Evolutionary conservation across 2,797 vertebrate species (phyloP).

Genomic region (Chelidonichthys spinosus): DNA sequence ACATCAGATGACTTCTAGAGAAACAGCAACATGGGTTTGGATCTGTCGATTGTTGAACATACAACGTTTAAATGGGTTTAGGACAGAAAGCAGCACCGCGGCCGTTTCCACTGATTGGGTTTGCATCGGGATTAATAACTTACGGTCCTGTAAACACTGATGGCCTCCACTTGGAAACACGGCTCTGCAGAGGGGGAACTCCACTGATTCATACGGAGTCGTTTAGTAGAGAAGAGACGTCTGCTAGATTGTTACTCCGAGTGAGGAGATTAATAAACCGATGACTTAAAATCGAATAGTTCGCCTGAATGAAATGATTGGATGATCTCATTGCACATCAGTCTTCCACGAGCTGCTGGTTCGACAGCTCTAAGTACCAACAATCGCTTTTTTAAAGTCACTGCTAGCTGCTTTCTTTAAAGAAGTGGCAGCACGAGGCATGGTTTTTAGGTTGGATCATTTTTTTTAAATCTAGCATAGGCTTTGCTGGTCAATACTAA

Average conservation of each 20-base stretch:
- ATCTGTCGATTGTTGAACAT: too few relatives aligned
- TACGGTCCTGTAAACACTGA: not conserved
- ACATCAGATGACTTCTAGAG: not conserved
- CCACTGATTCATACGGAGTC: too few relatives aligned
- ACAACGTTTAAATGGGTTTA: too few relatives aligned
- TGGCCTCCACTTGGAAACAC: not conserved
- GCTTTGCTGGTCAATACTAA: not conserved
- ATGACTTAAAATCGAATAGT: too few relatives aligned
- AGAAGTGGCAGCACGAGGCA: not conserved
- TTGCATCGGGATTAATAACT: not conserved
- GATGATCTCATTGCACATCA: not conserved
- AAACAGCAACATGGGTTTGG: not conserved
- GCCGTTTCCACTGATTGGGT: not conserved
- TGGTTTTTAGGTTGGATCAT: not conserved
- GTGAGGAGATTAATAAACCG: not conserved
- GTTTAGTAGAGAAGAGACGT: too few relatives aligned
- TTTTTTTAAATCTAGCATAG: not conserved
- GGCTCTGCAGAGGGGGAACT: not conserved
- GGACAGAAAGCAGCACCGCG: not conserved
- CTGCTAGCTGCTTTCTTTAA: not conserved
- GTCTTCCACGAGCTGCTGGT: not conserved
- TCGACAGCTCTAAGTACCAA: not conserved
- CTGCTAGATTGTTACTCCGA: too few relatives aligned
- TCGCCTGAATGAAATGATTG: too few relatives aligned
- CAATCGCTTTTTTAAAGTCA: not conserved